Evolutionary conservation across 2,113 vertebrate species (phyloP), one percentile per base, ranked within the genome.

Genomic region (Trematomus loennbergii): DNA sequence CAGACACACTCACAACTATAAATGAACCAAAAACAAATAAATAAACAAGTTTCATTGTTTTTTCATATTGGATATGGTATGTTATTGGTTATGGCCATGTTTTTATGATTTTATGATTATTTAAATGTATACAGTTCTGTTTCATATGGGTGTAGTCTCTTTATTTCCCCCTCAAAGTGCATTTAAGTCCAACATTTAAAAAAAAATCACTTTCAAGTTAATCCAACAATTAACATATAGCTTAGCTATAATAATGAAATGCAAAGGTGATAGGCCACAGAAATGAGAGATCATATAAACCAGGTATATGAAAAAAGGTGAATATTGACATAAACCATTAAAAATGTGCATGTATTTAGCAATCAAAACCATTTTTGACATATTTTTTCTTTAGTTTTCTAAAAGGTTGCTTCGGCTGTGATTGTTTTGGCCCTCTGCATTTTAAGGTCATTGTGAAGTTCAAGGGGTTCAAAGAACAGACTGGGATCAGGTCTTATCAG

Each of bases 401-500:
- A 1, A 54, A 66, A 29, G 0, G 4, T 29, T 67, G 0, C 58
- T 45, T 5, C 67, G 74, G 70, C 55, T 82, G 61, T 53, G 48
- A 40, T n/a, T 93, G 86, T 89, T 91, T 75, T 86, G 81, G 16
- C 75, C 80, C 52, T 29, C 55, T 76, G 71, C 78, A 72, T 50
- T 72, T 57, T 57, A 53, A 80, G 72, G 52, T 76, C 40, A 36
- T 74, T 77, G 20, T 18, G 88, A 59, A 80, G 83, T 82, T 92
- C 63, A 79, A 55, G 72, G 36, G 68, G 90, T 87, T 87, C 66
- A 89, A 81, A 90, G 84, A 79, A 92, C 89, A 91, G 83, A 71
- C 75, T 60, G 66, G n/a, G 85, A 82, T 87, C 25, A n/a, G 20
- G 18, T 87, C 69, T 96, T 92, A 94, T 94, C 94, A 75, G 81